Percentiles rank a stretch among this genome's conserved stretches.
These are phyloP conservation scores for Channallabes apus DNA, from an alignment of 2,797 vertebrate species.

Conservation along the genomic window DNA sequence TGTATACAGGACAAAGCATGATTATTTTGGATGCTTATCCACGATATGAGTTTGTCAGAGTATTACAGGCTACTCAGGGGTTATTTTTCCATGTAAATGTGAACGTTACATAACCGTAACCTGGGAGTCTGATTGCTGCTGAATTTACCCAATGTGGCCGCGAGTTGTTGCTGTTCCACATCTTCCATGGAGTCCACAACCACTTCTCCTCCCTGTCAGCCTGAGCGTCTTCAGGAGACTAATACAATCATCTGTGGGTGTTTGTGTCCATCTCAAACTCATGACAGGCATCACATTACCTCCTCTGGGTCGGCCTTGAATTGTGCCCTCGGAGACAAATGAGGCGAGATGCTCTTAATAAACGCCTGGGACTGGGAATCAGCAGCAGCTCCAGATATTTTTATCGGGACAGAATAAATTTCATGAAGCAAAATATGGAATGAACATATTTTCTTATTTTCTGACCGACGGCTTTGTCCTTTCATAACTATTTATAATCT, in stretches of 20 bases:
- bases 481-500: conserved; percentile 7
- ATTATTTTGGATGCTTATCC: too few relatives aligned
- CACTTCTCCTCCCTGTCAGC: not conserved
- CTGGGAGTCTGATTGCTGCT: too few relatives aligned
- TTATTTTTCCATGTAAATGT: not conserved
- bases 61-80: not conserved
- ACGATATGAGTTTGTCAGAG: not conserved
- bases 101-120: not conserved
- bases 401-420: not conserved
- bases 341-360: conserved; percentile 57
- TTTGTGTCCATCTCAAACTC: conserved; percentile 63
- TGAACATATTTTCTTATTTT: too few relatives aligned
- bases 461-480: not conserved
- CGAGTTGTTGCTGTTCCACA: not conserved
- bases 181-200: not conserved
- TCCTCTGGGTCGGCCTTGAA: conserved; percentile 66
- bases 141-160: not conserved
- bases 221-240: conserved; percentile 12
- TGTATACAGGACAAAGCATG: too few relatives aligned
- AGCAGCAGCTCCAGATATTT: not conserved
- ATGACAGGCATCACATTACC: conserved; percentile 57
- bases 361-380: conserved; percentile 25
- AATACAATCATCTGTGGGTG: conserved; percentile 63
- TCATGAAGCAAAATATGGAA: too few relatives aligned
- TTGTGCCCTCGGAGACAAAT: conserved; percentile 68